Percentiles rank a stretch among this genome's conserved stretches.
phyloP scores from a whole-genome alignment of 2,797 vertebrate species.

The Acrocephalus scirpaceus region DNA sequence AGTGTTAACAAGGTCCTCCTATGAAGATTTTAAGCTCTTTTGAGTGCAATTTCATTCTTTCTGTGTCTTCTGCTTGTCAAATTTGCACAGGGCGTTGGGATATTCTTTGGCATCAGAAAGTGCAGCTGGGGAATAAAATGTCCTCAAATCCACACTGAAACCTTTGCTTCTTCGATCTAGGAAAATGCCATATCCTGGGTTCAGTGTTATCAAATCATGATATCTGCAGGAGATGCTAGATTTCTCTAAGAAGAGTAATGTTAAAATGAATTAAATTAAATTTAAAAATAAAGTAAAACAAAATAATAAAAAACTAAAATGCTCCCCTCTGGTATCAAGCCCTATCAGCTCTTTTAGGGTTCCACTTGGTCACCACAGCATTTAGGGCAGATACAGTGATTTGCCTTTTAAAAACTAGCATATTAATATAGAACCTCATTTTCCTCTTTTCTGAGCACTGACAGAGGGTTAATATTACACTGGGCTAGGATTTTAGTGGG shows the following conservation, averaged over 20 bases:
- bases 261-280: not conserved
- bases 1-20: slow-evolving; percentile 60
- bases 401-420: not conserved
- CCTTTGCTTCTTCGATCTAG: not conserved
- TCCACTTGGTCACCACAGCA: not conserved
- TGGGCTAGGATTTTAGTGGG: not conserved
- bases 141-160: not conserved
- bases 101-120: not conserved
- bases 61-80: slow-evolving; percentile 26
- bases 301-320: not conserved
- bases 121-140: slow-evolving; percentile 16
- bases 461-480: not conserved
- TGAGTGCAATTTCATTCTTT: slow-evolving; percentile 35
- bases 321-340: slow-evolving; percentile 37
- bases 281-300: not conserved
- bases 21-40: slow-evolving; percentile 47
- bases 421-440: not conserved
- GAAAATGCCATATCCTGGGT: not conserved
- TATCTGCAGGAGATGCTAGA: not conserved
- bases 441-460: not conserved
- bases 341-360: slow-evolving; percentile 21
- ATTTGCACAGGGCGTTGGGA: slow-evolving; percentile 36
- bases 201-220: not conserved
- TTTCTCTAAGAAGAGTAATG: not conserved
- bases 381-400: not conserved